phyloP scores from a whole-genome alignment of 2,888 invertebrate species.

The Lymantria dispar region DNA sequence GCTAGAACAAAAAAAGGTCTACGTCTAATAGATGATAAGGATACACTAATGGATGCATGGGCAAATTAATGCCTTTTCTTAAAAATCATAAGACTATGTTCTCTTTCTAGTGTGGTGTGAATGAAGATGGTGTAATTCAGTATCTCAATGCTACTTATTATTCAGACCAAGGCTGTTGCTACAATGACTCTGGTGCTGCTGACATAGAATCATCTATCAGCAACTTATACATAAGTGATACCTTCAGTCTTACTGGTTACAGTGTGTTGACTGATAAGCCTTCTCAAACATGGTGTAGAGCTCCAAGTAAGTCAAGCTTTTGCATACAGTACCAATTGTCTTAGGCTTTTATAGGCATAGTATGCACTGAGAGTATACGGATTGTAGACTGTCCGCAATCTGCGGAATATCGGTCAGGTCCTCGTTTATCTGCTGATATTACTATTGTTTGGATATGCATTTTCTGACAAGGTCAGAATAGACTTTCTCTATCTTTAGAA shows the following conservation, averaged over 20 bases:
- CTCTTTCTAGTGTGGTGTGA: slow-evolving; percentile 68
- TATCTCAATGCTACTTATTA: slow-evolving; percentile 73
- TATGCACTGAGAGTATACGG: too few species aligned
- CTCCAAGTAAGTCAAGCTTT: slow-evolving; percentile 83
- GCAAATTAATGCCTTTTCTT: neutral
- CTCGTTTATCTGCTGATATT: too few species aligned
- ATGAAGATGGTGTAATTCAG: slow-evolving; percentile 80
- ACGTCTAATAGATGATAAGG: too few species aligned
- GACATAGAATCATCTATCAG: slow-evolving; percentile 45
- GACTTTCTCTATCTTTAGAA: too few species aligned
- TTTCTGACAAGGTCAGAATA: too few species aligned
- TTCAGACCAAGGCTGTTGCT: slow-evolving; percentile 59
- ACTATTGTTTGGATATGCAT: too few species aligned
- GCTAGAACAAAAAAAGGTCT: too few species aligned
- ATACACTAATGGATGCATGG: too few species aligned
- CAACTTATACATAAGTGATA: slow-evolving; percentile 79
- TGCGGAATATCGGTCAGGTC: too few species aligned
- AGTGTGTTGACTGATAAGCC: slow-evolving; percentile 85
- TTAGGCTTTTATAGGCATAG: too few species aligned
- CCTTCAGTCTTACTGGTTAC: slow-evolving; percentile 70
- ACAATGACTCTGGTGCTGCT: slow-evolving; percentile 56
- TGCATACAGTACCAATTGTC: too few species aligned
- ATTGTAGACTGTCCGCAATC: too few species aligned
- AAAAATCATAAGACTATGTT: neutral
- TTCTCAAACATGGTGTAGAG: slow-evolving; percentile 85